phyloP scores from a whole-genome alignment of 1,140 invertebrate species.

The Heliconius himera region DNA sequence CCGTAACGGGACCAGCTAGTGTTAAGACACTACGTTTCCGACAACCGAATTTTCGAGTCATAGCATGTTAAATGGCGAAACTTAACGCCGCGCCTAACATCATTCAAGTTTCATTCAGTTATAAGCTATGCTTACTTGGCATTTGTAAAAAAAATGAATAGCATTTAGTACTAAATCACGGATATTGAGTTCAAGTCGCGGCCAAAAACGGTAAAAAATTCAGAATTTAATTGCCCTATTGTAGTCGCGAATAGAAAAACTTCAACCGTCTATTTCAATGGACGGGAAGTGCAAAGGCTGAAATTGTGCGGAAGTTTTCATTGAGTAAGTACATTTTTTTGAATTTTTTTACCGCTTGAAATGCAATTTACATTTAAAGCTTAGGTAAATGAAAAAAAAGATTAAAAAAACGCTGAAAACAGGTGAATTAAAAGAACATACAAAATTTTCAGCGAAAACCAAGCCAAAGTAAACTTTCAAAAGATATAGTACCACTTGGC shows the following conservation, averaged over 20 bases:
- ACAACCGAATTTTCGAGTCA: too few species aligned
- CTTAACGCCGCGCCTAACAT: too few species aligned
- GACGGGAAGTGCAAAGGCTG: slow-evolving; percentile 22
- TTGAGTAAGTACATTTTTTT: slow-evolving; percentile 8
- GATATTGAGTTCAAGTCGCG: slow-evolving; percentile 22
- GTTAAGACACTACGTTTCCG: too few species aligned
- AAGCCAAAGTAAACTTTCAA: background rate
- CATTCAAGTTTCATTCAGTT: background rate
- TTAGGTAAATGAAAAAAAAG: background rate
- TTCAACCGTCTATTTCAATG: slow-evolving; percentile 26
- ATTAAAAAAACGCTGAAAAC: background rate
- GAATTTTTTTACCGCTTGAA: background rate
- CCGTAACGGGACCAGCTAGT: too few species aligned
- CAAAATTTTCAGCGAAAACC: background rate
- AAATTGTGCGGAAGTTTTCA: slow-evolving; percentile 24
- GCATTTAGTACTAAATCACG: background rate
- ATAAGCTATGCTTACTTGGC: background rate
- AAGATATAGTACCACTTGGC: too few species aligned
- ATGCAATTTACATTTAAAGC: background rate
- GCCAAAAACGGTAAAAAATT: slow-evolving; percentile 27
- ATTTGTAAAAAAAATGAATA: background rate
- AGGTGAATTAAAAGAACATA: background rate
- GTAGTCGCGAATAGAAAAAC: slow-evolving; percentile 27
- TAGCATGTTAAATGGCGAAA: too few species aligned
- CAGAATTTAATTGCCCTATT: slow-evolving; percentile 30